Conservation (phyloP, 2,888 invertebrate genomes). For the Clivina fossor region DNA sequence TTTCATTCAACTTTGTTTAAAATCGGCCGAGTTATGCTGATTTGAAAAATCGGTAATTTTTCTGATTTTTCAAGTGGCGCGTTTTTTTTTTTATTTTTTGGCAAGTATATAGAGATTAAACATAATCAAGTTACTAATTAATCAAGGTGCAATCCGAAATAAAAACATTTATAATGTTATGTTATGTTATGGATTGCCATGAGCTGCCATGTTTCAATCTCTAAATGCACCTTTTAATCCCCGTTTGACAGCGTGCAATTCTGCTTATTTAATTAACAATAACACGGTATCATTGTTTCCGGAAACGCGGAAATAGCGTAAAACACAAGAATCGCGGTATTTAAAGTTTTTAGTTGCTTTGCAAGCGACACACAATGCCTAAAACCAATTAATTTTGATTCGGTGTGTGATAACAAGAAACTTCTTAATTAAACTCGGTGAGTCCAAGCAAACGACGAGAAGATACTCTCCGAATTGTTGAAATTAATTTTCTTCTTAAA, state of each 20-base stretch:
- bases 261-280: conserved; percentile 5
- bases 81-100: too few species aligned
- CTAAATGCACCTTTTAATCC: neutral
- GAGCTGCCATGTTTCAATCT: too few species aligned
- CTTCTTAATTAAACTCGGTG: conserved; percentile 27
- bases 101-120: too few species aligned
- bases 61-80: too few species aligned
- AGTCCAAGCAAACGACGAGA: conserved; percentile 1
- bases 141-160: too few species aligned
- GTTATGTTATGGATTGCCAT: too few species aligned
- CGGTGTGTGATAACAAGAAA: conserved; percentile 24
- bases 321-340: conserved; percentile 1
- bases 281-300: conserved; percentile 6
- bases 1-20: too few species aligned
- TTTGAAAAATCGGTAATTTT: too few species aligned
- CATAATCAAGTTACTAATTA: too few species aligned
- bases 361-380: neutral
- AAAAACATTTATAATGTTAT: too few species aligned
- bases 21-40: too few species aligned
- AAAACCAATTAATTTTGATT: conserved; percentile 30
- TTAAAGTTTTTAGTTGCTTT: conserved; percentile 22
- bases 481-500: conserved; percentile 20
- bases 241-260: neutral
- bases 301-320: conserved; percentile 4
- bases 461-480: conserved; percentile 18